Evolutionary conservation across 2,888 invertebrate genomes (phyloP), one percentile per base, ranked within the genome.

Genomic region (Lepidocyrtinus sp.): DNA sequence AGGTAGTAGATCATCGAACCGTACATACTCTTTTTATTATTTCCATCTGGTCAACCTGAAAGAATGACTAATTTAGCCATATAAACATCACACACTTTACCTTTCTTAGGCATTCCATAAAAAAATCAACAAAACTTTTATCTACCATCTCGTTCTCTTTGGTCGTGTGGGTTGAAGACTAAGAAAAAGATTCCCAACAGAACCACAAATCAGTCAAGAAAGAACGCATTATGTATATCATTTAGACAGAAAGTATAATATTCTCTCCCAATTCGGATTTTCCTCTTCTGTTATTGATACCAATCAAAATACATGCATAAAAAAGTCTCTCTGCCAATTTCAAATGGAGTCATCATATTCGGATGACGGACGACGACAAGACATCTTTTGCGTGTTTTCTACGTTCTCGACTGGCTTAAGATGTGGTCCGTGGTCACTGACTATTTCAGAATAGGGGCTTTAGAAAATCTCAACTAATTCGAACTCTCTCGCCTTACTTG

Each of bases 401-500:
- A 17, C 59, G 59, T 12, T 59, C 15, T 55, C n/a, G n/a, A n/a
- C n/a, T n/a, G n/a, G n/a, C n/a, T n/a, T n/a, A n/a, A n/a, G n/a
- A n/a, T n/a, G n/a, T n/a, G 12, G 15, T 50, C n/a, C 22, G 22
- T 21, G 59, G 59, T 59, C 59, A 59, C 59, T 59, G 59, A 21
- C 59, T 59, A 59, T 21, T 59, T 59, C 21, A n/a, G 50, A 7
- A 50, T n/a, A n/a, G n/a, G n/a, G n/a, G n/a, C n/a, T n/a, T n/a
- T n/a, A n/a, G n/a, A n/a, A n/a, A n/a, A n/a, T n/a, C n/a, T n/a
- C n/a, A n/a, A n/a, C n/a, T n/a, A n/a, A n/a, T n/a, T n/a, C n/a
- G n/a, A n/a, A n/a, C n/a, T n/a, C n/a, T n/a, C n/a, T n/a, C n/a
- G 63, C 74, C 74, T 59, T 74, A 67, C 74, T 73, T 73, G 73